Base-by-base conservation (phyloP, 2,797 vertebrate genomes). In the Tauraco hartlaubi region DNA sequence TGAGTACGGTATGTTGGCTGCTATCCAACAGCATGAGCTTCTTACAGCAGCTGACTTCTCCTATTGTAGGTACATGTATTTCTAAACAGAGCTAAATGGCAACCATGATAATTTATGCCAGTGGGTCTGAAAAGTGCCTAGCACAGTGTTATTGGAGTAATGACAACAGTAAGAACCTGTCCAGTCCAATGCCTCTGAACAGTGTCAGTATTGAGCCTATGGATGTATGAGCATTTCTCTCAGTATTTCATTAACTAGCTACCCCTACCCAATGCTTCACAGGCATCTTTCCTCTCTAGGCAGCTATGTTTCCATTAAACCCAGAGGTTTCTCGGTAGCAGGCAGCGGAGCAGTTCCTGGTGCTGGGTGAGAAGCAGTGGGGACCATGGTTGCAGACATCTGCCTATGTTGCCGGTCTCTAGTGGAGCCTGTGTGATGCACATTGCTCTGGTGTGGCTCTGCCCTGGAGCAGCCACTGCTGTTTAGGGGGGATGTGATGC, bases 401-500 rank as follows among this genome's bases (percentile, higher is more conserved):
- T 67, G 59, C 28, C 72, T 7, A 1, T 8, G 26, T 54, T 37
- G 8, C 39, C 8, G 3, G 3, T 23, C 17, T 86, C 22, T 29
- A 20, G 1, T 17, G 48, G 18, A 49, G 48, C 25, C 48, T 25
- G 22, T 25, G 25, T 28, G 49, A 21, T 16, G 19, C n/a, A 37
- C 5, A 6, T 8, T 73, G 33, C 29, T 64, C 31, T 28, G 33
- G 14, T 2, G 5, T 28, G 37, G 29, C 51, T 73, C 11, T 89
- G n/a, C 11, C 43, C 29, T 71, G 62, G 26, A 63, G 11, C 26
- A 63, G 10, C 39, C 41, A 48, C 33, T 49, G 74, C 52, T 71
- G 3, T 55, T 43, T 1, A 1, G 2, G 6, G 4, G 4, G 23
- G 25, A 11, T 67, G 43, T 51, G 63, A n/a, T 69, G 41, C 37